A percentile compares a stretch with the other conserved stretches of the same genome.
Evolutionary conservation across 1,140 invertebrate species (phyloP).

Genomic region (Chrysomallon squamiferum): DNA sequence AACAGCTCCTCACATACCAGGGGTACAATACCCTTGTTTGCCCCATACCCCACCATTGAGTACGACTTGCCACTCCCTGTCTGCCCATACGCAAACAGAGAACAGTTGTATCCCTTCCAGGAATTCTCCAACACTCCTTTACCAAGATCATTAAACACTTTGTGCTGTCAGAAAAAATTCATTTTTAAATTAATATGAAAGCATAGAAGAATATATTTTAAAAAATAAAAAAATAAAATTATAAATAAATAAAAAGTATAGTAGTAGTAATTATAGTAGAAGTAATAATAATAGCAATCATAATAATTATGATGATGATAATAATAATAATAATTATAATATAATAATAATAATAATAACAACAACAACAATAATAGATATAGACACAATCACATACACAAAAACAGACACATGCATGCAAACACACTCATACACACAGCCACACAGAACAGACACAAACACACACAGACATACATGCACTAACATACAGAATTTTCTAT

Average conservation of each 20-base stretch:
- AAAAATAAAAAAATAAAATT: not conserved
- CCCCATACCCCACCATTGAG: conserved; percentile 75
- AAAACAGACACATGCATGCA: too few species aligned
- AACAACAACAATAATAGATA: too few species aligned
- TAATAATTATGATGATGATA: too few species aligned
- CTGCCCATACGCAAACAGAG: conserved; percentile 73
- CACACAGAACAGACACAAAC: too few species aligned
- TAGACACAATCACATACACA: too few species aligned
- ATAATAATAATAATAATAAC: too few species aligned
- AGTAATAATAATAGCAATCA: too few species aligned
- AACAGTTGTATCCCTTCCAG: conserved; percentile 71
- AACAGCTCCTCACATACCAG: conserved; percentile 85
- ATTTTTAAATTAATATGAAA: not conserved
- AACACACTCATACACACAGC: too few species aligned
- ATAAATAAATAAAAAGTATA: not conserved
- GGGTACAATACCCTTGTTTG: conserved; percentile 77
- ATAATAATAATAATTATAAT: too few species aligned
- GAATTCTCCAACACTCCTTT: conserved; percentile 69
- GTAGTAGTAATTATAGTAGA: too few species aligned
- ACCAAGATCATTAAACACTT: conserved; percentile 70
- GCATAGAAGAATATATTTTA: not conserved
- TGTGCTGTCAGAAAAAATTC: conserved; percentile 57
- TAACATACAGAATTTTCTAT: too few species aligned
- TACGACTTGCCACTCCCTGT: conserved; percentile 73
- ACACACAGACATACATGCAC: too few species aligned